Conservation (phyloP, 2,113 vertebrate genomes). For the Oceanites oceanicus region DNA sequence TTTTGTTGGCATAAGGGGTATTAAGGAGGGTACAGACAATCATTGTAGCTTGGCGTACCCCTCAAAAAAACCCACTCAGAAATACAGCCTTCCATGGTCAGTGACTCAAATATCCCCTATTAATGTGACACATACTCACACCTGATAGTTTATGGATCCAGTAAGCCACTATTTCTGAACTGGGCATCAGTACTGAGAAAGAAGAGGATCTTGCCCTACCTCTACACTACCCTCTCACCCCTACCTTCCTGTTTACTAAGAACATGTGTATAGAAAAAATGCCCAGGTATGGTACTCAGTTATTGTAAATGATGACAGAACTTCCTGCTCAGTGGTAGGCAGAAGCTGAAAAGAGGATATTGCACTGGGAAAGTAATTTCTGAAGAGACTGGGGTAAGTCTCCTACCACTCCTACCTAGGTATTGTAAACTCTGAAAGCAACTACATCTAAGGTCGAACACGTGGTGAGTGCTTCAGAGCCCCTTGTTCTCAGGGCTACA, state of each 20-base stretch:
- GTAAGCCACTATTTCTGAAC: not conserved
- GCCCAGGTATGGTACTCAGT: not conserved
- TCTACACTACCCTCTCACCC: not conserved
- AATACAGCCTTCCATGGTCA: not conserved
- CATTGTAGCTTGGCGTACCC: accelerated
- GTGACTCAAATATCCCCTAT: not conserved
- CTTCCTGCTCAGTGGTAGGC: not conserved
- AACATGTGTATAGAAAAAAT: not conserved
- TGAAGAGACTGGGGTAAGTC: not conserved
- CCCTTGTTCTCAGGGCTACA: not conserved
- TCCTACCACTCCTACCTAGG: not conserved
- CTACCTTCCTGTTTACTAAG: not conserved
- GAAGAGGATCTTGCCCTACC: not conserved
- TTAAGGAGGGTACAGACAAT: not conserved
- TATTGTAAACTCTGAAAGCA: not conserved
- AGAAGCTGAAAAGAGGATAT: slow-evolving; percentile 30
- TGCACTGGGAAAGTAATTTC: not conserved
- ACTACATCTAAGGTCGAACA: not conserved
- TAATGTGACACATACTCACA: not conserved
- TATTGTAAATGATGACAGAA: not conserved
- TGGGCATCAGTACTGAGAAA: not conserved
- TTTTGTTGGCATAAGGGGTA: not conserved
- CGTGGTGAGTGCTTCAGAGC: not conserved
- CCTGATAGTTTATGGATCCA: not conserved
- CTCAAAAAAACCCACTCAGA: not conserved